Evolutionary conservation across 2,113 vertebrate genomes (phyloP).

Genomic region (Callaeas wilsoni): DNA sequence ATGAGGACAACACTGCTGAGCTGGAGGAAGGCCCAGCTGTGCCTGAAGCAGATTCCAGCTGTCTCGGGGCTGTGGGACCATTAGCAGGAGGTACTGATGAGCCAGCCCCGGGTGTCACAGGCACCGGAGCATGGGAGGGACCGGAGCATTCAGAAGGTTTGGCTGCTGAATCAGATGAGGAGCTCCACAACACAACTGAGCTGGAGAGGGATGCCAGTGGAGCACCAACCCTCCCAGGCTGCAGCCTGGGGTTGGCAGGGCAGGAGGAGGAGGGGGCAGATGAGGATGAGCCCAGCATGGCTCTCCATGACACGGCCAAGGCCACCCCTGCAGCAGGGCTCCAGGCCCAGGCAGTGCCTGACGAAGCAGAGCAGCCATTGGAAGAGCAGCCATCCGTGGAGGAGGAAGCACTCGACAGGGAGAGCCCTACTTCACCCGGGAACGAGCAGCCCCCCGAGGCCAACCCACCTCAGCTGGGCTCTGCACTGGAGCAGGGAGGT

Average conservation of each 20-base stretch:
- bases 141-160: accelerated
- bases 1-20: neutral
- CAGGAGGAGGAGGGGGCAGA: neutral
- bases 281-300: neutral
- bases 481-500: accelerated
- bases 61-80: accelerated
- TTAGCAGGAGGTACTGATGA: accelerated
- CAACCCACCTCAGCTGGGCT: accelerated
- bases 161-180: neutral
- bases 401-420: accelerated
- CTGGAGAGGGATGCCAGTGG: accelerated
- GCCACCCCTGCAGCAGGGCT: neutral
- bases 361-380: accelerated
- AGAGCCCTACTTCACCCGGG: accelerated
- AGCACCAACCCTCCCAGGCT: neutral
- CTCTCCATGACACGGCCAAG: accelerated
- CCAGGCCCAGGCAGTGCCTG: neutral
- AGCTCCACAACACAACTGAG: accelerated
- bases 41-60: neutral
- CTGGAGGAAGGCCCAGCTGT: neutral
- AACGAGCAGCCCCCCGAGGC: accelerated
- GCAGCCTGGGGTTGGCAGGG: neutral
- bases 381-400: neutral
- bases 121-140: accelerated
- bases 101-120: neutral